Base-by-base conservation (phyloP, 2,113 vertebrate genomes). In the Candoia aspera region DNA sequence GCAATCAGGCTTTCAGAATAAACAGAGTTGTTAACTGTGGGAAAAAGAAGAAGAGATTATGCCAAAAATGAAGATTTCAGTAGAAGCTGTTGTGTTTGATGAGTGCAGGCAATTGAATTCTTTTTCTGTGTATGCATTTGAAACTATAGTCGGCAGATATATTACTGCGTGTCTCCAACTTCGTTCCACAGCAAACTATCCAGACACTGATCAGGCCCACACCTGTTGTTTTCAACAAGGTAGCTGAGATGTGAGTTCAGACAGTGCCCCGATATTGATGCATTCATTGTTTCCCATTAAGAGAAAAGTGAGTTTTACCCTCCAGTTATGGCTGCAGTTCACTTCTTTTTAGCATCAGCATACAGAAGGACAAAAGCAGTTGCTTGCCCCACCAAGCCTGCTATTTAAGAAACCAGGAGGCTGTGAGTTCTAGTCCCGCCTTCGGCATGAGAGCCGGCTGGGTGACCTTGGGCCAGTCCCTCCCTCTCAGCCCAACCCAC, bases 11-110 rank as follows among this genome's bases (percentile, higher is more conserved):
- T 94, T 94, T 94, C 87, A 90, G 84, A 92, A 95, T 96, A 93
- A 96, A 96, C 68, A 90, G 95, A 90, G 87, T 4, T 93, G 94
- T 96, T 91, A 96, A 93, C 93, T 92, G 86, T 92, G 83, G 64
- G 84, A 60, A 26, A 53, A 79, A 79, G 73, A 68, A 84, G 90
- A 93, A 79, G 93, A 73, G 0, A 93, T 95, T 86, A 24, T 29
- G 1, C 15, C 86, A 64, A 10, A 17, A 87, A 42, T 24, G 37
- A 62, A 91, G n/a, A 24, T 62, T 91, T 85, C 26, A 24, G 15
- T 24, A 58, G 58, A 91, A 54, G 3, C 11, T 60, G 24, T 17
- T 13, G 26, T 2, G 46, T 85, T 29, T 53, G 21, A 15, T 24
- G 42, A 1, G 23, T 2, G 24, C 3, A 46, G 37, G 19, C 23